Base-by-base conservation (phyloP, 2,113 vertebrate species). In the Corythornis cristatus region DNA sequence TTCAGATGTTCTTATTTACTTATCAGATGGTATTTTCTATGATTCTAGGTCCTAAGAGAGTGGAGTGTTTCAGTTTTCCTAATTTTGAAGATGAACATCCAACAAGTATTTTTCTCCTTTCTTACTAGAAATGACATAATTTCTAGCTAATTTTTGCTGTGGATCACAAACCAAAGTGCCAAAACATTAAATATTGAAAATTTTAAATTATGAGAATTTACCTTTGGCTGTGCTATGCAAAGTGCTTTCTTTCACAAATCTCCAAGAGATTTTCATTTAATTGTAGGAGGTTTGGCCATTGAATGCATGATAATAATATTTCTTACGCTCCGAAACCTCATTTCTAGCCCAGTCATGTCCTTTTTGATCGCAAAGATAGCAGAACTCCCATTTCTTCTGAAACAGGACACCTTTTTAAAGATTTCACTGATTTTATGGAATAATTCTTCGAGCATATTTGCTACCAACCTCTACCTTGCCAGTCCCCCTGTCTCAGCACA, bases 241-340 rank as follows among this genome's bases (percentile, higher is more conserved):
- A 67, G 37, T 61, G 10, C 10, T 46, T 71, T 7, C 22, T 78
- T 83, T 77, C 26, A 33, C 33, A 73, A 26, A 48, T 8, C 21
- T 72, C 48, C 64, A 33, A 23, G 43, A 60, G 48, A 9, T 48
- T 9, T 51, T 88, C 1, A 4, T 45, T 62, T 68, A 9, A 16
- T 26, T n/a, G 19, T 2, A 37, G 19, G 25, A 8, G 6, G 1
- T 4, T 57, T 56, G 37, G 46, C 15, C 46, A 13, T 19, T 66
- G 17, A 8, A 21, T 0, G 0, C 0, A 22, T 2, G 0, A 22
- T 3, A 28, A 5, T 15, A 62, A 16, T 8, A 83, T 65, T 67
- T 65, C 11, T 31, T 29, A 8, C 5, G 35, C 12, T 73, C 40
- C 45, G n/a, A 70, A 56, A 57, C 8, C 11, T 57, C 13, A 29